Conservation (phyloP, 1,140 invertebrate genomes). For the Drosophila pseudoananassae region DNA sequence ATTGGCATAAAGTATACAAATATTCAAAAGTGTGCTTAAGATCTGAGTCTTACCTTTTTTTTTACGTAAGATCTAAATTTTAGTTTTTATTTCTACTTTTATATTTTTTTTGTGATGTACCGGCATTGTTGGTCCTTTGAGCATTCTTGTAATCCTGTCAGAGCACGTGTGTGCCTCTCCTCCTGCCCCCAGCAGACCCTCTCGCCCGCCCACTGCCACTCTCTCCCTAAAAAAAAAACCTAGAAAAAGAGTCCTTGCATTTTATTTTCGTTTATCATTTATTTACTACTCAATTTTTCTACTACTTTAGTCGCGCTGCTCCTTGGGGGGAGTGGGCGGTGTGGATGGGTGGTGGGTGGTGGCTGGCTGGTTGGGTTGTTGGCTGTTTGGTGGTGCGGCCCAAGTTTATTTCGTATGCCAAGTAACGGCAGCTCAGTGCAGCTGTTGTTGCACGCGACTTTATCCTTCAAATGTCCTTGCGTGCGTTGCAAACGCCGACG, state of each 20-base stretch:
- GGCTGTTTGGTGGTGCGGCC: constrained; percentile 40
- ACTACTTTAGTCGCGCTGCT: constrained; percentile 73
- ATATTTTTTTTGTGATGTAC: constrained; percentile 6
- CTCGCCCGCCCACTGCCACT: background rate
- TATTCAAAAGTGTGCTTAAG: no score
- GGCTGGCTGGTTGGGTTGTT: background rate
- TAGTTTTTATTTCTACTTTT: background rate
- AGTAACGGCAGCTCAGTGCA: constrained; percentile 77
- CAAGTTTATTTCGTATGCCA: constrained; percentile 79
- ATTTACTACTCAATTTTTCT: constrained; percentile 83
- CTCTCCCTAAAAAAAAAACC: constrained; percentile 20
- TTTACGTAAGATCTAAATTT: background rate
- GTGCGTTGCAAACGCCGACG: constrained; percentile 76
- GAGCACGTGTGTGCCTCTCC: constrained; percentile 47
- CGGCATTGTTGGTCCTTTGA: constrained; percentile 74
- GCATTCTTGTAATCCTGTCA: constrained; percentile 79
- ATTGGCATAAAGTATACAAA: no score
- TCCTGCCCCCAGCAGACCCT: background rate
- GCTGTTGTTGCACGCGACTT: constrained; percentile 72
- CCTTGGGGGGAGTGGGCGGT: constrained; percentile 3
- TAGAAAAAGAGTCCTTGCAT: constrained; percentile 68
- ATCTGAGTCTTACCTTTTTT: background rate
- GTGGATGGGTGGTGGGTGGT: background rate
- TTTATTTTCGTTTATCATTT: constrained; percentile 83
- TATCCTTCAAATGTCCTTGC: constrained; percentile 83